Conservation (phyloP, 2,888 invertebrate genomes). For the Drosophila prolongata region DNA sequence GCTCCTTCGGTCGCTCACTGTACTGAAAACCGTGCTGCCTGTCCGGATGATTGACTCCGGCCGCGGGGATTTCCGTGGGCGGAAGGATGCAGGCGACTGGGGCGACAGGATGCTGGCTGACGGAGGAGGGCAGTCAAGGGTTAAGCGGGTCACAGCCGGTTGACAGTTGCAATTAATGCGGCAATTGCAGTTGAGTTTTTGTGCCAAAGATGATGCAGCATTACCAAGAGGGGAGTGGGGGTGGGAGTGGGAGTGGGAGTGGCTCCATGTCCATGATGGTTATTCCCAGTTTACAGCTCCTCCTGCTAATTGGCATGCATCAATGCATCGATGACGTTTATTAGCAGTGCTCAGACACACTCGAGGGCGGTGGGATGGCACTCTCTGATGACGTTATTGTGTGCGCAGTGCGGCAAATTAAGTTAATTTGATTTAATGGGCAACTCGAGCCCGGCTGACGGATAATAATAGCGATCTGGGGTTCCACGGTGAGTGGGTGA, state of each 20-base stretch:
- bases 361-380: constrained; percentile 30
- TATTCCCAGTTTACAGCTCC: constrained; percentile 19
- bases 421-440: constrained; percentile 71
- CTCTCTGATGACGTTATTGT: constrained; percentile 70
- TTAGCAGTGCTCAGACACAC: constrained; percentile 72
- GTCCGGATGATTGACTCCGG: constrained; percentile 37
- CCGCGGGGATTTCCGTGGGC: constrained; percentile 29
- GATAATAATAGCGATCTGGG: constrained; percentile 2
- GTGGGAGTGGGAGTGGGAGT: neutral
- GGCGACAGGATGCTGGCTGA: neutral
- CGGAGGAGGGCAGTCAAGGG: constrained; percentile 19
- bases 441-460: constrained; percentile 23
- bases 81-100: constrained; percentile 22
- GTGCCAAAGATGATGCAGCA: constrained; percentile 58
- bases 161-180: constrained; percentile 79
- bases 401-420: constrained; percentile 64
- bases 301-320: constrained; percentile 76
- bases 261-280: constrained; percentile 18
- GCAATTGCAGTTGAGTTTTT: constrained; percentile 62
- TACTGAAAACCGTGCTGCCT: constrained; percentile 1
- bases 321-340: constrained; percentile 77
- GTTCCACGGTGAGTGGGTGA: neutral
- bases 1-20: constrained; percentile 17
- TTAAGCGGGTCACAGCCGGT: constrained; percentile 43
- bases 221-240: no score